These are phyloP conservation scores for Epinephelus lanceolatus DNA, from an alignment of 2,113 vertebrate genomes.

Conservation along the genomic window DNA sequence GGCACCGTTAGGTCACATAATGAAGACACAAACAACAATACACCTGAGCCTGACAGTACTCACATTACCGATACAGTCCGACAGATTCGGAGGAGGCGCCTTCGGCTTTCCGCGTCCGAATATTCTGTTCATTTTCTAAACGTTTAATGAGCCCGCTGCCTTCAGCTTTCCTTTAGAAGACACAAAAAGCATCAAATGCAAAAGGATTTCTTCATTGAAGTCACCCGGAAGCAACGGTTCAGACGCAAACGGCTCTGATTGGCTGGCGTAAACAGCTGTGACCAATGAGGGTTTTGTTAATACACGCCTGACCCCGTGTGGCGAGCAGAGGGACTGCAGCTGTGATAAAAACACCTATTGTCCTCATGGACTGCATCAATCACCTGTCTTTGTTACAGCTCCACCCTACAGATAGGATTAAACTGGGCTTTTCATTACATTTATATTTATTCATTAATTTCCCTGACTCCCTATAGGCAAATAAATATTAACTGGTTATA, in stretches of 20 bases:
- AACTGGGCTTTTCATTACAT: not conserved
- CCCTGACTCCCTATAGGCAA: not conserved
- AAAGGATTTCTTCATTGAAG: constrained; percentile 30
- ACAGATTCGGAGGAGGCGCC: constrained; percentile 91
- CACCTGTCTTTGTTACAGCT: constrained; percentile 63
- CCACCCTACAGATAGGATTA: not conserved
- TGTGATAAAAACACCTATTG: constrained; percentile 41
- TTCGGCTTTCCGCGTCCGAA: constrained; percentile 95
- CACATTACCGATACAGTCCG: constrained; percentile 97
- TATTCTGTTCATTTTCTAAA: constrained; percentile 91
- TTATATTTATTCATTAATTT: not conserved
- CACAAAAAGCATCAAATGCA: constrained; percentile 33
- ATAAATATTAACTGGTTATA: no score
- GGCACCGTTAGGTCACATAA: constrained; percentile 37
- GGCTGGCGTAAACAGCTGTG: constrained; percentile 28
- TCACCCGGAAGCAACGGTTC: constrained; percentile 75
- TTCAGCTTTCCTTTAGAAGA: constrained; percentile 5
- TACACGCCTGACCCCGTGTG: constrained; percentile 15
- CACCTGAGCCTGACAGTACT: constrained; percentile 64
- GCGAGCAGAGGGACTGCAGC: constrained; percentile 16
- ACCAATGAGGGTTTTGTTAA: constrained; percentile 57
- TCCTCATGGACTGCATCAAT: constrained; percentile 20
- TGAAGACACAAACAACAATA: constrained; percentile 53
- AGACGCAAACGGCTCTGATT: constrained; percentile 56
- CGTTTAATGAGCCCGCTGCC: not conserved